Base-by-base conservation (phyloP, 2,113 vertebrate genomes). In the Casuarius casuarius region DNA sequence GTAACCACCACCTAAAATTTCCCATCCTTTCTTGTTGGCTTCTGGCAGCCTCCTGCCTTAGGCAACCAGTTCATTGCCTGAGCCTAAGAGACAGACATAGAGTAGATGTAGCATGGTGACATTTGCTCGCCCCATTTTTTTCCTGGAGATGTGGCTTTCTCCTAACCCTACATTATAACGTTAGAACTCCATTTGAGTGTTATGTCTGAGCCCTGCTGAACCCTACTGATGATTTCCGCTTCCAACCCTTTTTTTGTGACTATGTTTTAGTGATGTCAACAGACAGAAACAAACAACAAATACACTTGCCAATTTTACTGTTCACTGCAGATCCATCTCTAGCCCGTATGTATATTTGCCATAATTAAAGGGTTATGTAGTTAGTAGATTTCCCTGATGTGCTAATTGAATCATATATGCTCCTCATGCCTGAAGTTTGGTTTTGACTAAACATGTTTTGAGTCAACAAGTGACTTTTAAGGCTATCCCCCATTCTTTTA, bases 91-190 rank as follows among this genome's bases (percentile, higher is more conserved):
- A 46, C 0, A 49, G 11, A 9, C 25, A 9, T 2, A 35, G 18
- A 59, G 23, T 14, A 70, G 22, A 56, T 44, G 19, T 5, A 75
- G 56, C 51, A 46, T 28, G 40, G 44, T 29, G 31, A 21, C 16
- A 40, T 40, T 58, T 12, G 7, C 5, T 10, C 3, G 0, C 13
- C 5, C 17, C 9, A 2, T 44, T 87, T 75, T 71, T 91, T 5
- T 13, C 19, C 18, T 51, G n/a, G 29, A 84, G 35, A 54, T 2
- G 7, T 22, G 77, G 0, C 44, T 84, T 75, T 58, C 46, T 67
- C 78, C 38, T 84, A 68, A 65, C 28, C 48, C 38, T 48, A 4
- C 17, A 10, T 80, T 76, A n/a, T 26, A 49, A 35, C 4, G 20
- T 72, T 61, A 72, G 38, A 56, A 12, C 3, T 90, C 19, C 9